Base-by-base conservation (phyloP, 2,113 vertebrate species). In the Python bivittatus region DNA sequence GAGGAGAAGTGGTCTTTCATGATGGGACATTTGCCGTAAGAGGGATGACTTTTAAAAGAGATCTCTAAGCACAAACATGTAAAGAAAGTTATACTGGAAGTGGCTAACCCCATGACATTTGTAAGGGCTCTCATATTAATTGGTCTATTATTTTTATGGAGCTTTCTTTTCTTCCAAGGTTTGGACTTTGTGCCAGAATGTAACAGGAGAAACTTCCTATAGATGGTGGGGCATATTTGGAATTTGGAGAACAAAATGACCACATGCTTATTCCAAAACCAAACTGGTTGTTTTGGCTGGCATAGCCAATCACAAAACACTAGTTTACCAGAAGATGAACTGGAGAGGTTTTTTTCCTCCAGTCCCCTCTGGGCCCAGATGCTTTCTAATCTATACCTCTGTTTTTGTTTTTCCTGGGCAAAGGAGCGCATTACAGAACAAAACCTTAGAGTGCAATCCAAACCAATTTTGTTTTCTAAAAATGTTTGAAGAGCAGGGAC, bases 1-100 rank as follows among this genome's bases (percentile, higher is more conserved):
- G 93, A 88, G 95, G 94, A 94, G 95, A 91, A 33, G 27, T 10
- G 29, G 57, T 22, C 10, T 84, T 61, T 53, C 20, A 29, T 7
- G 22, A 4, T 38, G 90, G 42, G 20, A 38, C 6, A 10, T 53
- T 52, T 27, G 2, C 38, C 0, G 3, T n/a, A 33, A 54, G 44
- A 27, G 42, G 44, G 57, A 84, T 20, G 42, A 23, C 38, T 9
- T 48, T 52, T 11, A 23, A 86, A 84, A 48, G 42, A 23, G 48
- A 38, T 42, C 27, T 53, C 17, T 15, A 33, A 86, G 57, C n/a
- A 20, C n/a, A 86, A 86, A 87, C 0, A 0, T 11, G 17, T 10
- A 20, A 64, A 60, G 29, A 72, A 86, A 29, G 48, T 27, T 54
- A 10, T 38, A 23, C 11, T 38, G 44, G 6, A 27, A 22, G 23